These are phyloP conservation scores for Drosophila niveifrons DNA, from an alignment of 2,888 invertebrate genomes.

Conservation along the genomic window DNA sequence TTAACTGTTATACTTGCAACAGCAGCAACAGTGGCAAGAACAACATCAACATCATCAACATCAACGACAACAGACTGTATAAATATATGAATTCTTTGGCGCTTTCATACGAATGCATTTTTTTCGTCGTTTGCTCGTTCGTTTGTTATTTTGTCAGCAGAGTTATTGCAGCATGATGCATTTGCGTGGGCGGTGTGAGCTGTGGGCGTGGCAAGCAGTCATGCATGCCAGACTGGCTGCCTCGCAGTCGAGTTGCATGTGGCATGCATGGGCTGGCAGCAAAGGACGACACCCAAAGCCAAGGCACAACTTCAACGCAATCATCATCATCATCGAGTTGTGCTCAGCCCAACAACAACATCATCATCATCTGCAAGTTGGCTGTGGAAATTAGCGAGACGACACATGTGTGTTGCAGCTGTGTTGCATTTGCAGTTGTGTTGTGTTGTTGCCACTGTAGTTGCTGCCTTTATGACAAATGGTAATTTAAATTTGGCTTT, in stretches of 20 bases:
- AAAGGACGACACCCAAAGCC: slow-evolving; percentile 26
- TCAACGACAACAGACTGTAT: slow-evolving; percentile 11
- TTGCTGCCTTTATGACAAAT: slow-evolving; percentile 68
- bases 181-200: not conserved
- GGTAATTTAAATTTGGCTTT: slow-evolving; percentile 80
- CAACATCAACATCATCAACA: not conserved
- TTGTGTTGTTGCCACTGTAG: slow-evolving; percentile 29
- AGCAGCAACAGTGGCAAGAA: not conserved
- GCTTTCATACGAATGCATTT: slow-evolving; percentile 18
- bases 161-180: slow-evolving; percentile 18
- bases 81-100: slow-evolving; percentile 23
- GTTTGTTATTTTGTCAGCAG: slow-evolving; percentile 19
- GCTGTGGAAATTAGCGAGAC: slow-evolving; percentile 41
- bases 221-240: slow-evolving; percentile 25
- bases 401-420: slow-evolving; percentile 18
- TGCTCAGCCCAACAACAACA: not conserved
- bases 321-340: slow-evolving; percentile 17
- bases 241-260: slow-evolving; percentile 33
- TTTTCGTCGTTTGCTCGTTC: not conserved
- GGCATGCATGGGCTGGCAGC: slow-evolving; percentile 41
- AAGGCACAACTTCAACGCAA: slow-evolving; percentile 38
- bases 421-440: too few species aligned
- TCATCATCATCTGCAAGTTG: slow-evolving; percentile 19
- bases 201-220: slow-evolving; percentile 45
- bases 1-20: slow-evolving; percentile 13